A percentile compares a stretch with the other conserved stretches of the same genome.
These are phyloP conservation scores for Salvelinus sp. DNA, from an alignment of 2,113 vertebrate species.

Conservation along the genomic window DNA sequence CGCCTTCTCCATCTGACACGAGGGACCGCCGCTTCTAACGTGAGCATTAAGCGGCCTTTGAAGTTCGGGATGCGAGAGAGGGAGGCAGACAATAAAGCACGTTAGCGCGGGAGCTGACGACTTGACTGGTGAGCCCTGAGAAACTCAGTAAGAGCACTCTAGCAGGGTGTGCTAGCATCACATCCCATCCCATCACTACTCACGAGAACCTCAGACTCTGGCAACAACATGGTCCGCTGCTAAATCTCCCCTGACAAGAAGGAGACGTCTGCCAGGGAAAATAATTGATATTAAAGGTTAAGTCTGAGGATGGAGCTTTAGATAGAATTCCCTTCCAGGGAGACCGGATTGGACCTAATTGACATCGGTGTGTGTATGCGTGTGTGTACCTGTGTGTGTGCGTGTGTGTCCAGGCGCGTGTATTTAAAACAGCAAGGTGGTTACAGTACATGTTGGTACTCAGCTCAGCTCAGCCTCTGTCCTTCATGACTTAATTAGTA, in stretches of 20 bases:
- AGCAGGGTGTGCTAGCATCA: neutral
- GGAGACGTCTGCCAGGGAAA: neutral
- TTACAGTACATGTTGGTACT: slow-evolving; percentile 40
- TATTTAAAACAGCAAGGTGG: slow-evolving; percentile 28
- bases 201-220: neutral
- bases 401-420: neutral
- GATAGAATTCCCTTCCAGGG: neutral
- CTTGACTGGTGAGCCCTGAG: neutral
- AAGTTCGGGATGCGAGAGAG: slow-evolving; percentile 16
- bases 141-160: neutral
- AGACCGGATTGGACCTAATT: neutral
- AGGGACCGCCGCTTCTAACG: slow-evolving; percentile 37
- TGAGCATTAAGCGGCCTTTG: slow-evolving; percentile 50
- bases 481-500: slow-evolving; percentile 64
- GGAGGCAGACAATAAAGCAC: neutral
- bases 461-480: slow-evolving; percentile 46
- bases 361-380: neutral
- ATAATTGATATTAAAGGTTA: neutral
- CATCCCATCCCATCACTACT: neutral
- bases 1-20: slow-evolving; percentile 34
- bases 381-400: neutral
- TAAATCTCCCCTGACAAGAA: neutral
- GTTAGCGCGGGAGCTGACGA: neutral
- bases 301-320: neutral
- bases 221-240: neutral